Conservation (phyloP, 2,797 vertebrate species). For the Arrhamphus sclerolepis region DNA sequence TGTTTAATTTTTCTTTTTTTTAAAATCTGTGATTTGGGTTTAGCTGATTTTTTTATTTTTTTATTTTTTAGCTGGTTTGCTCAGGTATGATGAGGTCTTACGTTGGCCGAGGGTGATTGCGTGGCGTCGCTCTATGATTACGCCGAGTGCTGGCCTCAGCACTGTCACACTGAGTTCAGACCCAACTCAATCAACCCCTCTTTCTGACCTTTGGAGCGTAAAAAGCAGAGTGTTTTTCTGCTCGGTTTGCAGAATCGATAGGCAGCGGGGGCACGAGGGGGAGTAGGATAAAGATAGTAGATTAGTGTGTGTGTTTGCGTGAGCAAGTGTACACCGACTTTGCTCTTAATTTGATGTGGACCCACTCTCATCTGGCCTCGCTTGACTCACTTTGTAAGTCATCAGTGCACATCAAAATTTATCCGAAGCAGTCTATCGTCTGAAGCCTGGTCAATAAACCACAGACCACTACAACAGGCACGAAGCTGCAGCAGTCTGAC, state of each 20-base stretch:
- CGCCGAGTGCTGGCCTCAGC: conserved; percentile 42
- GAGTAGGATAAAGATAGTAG: conserved; percentile 45
- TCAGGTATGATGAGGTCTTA: background rate
- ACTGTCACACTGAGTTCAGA: conserved; percentile 41
- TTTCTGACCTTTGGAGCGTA: conserved; percentile 68
- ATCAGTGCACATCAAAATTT: conserved; percentile 41
- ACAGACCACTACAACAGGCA: conserved; percentile 27
- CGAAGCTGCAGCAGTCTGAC: conserved; percentile 24
- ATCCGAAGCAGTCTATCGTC: conserved; percentile 40
- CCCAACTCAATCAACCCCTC: conserved; percentile 57
- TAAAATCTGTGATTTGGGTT: too few relatives aligned
- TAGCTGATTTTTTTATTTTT: background rate
- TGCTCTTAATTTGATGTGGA: conserved; percentile 26
- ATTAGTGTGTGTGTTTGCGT: conserved; percentile 37
- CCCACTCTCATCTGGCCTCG: conserved; percentile 31
- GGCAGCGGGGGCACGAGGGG: conserved; percentile 37
- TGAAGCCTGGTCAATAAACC: conserved; percentile 36
- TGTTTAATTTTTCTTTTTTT: too few relatives aligned
- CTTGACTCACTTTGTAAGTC: conserved; percentile 12
- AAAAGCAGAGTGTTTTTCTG: conserved; percentile 66
- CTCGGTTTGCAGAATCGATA: conserved; percentile 68
- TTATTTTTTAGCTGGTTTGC: too few relatives aligned
- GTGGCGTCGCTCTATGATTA: conserved; percentile 11
- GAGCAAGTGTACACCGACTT: conserved; percentile 2
- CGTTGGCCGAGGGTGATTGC: background rate